phyloP scores from a whole-genome alignment of 2,888 invertebrate species.

The Mimachlamys varia region DNA sequence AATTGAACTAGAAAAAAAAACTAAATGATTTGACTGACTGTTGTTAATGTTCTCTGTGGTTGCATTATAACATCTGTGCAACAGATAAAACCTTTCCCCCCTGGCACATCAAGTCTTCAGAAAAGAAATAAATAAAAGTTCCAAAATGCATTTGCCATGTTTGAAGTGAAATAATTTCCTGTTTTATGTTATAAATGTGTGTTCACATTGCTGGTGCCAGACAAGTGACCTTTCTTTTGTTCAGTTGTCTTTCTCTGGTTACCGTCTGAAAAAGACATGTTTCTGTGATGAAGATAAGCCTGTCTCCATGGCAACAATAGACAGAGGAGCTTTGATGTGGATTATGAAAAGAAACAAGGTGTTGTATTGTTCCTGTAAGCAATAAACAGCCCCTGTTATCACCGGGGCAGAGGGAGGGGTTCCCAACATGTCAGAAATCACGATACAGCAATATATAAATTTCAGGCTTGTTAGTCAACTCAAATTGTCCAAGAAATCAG shows the following conservation, averaged over 20 bases:
- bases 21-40: background rate
- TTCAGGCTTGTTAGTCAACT: background rate
- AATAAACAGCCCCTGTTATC: background rate
- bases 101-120: background rate
- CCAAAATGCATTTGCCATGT: background rate
- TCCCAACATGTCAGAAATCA: background rate
- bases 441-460: background rate
- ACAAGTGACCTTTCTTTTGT: background rate
- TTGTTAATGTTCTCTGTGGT: background rate
- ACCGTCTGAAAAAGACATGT: slow-evolving; percentile 26
- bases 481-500: background rate
- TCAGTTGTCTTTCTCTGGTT: background rate
- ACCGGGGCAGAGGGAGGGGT: background rate
- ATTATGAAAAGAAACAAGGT: slow-evolving; percentile 27
- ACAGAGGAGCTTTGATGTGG: background rate
- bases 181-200: background rate
- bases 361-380: slow-evolving; percentile 11
- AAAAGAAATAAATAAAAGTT: background rate
- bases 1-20: background rate
- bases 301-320: slow-evolving; percentile 6
- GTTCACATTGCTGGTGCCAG: background rate
- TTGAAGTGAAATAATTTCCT: slow-evolving; percentile 19
- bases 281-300: background rate
- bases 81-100: background rate
- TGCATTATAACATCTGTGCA: background rate